Evolutionary conservation across 2,113 vertebrate species (phyloP).

Genomic region (Pithys albifrons): DNA sequence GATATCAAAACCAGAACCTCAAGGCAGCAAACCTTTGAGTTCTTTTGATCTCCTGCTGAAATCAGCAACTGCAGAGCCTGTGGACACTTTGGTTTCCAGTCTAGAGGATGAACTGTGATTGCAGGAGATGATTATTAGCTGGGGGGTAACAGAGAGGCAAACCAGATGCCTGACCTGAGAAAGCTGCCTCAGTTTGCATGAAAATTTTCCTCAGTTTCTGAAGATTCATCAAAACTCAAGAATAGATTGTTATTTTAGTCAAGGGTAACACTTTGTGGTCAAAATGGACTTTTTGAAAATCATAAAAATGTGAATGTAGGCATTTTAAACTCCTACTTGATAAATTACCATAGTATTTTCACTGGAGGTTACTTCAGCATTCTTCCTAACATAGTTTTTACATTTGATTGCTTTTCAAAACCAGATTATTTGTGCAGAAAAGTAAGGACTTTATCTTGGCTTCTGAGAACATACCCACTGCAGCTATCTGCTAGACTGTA

Average conservation of each 20-base stretch:
- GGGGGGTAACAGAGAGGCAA: background rate
- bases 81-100: background rate
- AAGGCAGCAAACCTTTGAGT: background rate
- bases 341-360: background rate
- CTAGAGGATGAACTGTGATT: background rate
- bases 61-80: background rate
- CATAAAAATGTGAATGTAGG: background rate
- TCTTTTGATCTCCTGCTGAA: background rate
- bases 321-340: background rate
- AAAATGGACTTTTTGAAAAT: background rate
- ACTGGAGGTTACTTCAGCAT: background rate
- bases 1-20: background rate
- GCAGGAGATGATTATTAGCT: background rate
- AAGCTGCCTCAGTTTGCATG: background rate
- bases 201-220: constrained; percentile 1
- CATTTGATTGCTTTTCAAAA: background rate
- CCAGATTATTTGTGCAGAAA: background rate
- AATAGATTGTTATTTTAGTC: background rate
- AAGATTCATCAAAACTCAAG: background rate
- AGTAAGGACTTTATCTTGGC: background rate
- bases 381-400: background rate
- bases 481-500: constrained; percentile 2
- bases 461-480: constrained; percentile 1
- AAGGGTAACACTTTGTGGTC: background rate
- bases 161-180: background rate